Base-by-base conservation (phyloP, 2,888 invertebrate genomes). In the Lutraria lutraria region DNA sequence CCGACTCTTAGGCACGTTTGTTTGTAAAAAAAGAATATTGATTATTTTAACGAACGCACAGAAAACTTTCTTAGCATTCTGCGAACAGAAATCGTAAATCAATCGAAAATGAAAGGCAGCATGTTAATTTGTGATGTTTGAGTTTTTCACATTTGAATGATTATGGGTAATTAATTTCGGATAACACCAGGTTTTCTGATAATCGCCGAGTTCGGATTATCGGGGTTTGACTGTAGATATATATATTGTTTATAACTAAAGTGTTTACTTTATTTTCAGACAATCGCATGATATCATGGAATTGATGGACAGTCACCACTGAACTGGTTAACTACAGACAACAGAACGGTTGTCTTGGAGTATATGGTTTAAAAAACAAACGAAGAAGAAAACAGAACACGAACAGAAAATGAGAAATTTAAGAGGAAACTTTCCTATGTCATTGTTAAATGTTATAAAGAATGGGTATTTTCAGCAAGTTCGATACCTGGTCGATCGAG, bases 391-490 rank as follows among this genome's bases (percentile, higher is more conserved):
- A 8, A n/a, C 10, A 68, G n/a, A n/a, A n/a, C 12, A 68, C 25
- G 1, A 68, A 68, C 8, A 43, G 4, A 43, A 43, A 25, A 68
- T 68, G 89, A 88, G 87, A 85, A 87, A 89, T 56, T 86, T 63
- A 80, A 86, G 87, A 53, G 81, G 84, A 19, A 83, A 8, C 25
- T 76, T 53, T 12, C 90, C 89, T 0, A 90, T 92, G 91, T 84
- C 87, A 13, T 83, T 93, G 52, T 84, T 93, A 4, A 94, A 95
- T 53, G 94, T 96, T 54, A 96, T 96, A 16, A 93, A 93, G 60
- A 93, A 93, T 63, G 96, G 96, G 15, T 95, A 94, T 88, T 95
- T 96, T 56, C 95, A 95, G 56, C 96, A 96, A 88, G 96, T 96
- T 21, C 93, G 96, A 10, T 94, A 95, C 82, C 94, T 96, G n/a